phyloP scores from a whole-genome alignment of 2,113 vertebrate species.

The Tachysurus vachellii region DNA sequence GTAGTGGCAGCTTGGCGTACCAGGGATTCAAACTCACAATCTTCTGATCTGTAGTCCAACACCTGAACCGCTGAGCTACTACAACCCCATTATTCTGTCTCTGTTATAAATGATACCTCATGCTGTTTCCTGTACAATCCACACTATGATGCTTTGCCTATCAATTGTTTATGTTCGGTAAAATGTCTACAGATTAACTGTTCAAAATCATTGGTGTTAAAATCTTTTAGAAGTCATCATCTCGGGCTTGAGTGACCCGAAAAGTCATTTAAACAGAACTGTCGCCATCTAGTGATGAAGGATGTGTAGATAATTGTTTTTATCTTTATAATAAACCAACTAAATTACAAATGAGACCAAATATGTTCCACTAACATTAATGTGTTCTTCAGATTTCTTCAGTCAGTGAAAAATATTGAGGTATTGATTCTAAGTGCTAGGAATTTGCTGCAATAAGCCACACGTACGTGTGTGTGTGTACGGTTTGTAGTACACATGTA shows the following conservation, averaged over 20 bases:
- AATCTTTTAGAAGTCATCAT: not conserved
- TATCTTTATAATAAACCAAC: not conserved
- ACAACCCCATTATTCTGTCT: not conserved
- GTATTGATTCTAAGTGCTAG: too few species aligned
- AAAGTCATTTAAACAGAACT: not conserved
- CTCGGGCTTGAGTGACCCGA: too few species aligned
- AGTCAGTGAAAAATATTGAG: not conserved
- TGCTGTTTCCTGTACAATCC: not conserved
- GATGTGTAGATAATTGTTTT: not conserved
- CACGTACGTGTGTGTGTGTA: too few species aligned
- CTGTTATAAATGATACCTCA: not conserved
- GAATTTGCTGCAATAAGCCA: too few species aligned
- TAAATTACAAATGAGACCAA: not conserved
- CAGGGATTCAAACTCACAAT: too few species aligned
- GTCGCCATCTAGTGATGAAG: slow-evolving; percentile 27
- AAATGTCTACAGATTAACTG: not conserved
- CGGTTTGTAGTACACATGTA: too few species aligned
- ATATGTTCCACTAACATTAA: not conserved
- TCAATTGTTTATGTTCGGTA: not conserved
- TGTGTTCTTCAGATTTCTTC: not conserved
- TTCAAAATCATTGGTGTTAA: not conserved
- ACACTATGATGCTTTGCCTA: not conserved
- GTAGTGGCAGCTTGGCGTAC: too few species aligned
- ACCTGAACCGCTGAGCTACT: too few species aligned
- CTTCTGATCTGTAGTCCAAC: too few species aligned